Percentiles rank a stretch among this genome's conserved stretches.
Conservation (phyloP, 2,797 vertebrate species). For the Echeneis naucrates region DNA sequence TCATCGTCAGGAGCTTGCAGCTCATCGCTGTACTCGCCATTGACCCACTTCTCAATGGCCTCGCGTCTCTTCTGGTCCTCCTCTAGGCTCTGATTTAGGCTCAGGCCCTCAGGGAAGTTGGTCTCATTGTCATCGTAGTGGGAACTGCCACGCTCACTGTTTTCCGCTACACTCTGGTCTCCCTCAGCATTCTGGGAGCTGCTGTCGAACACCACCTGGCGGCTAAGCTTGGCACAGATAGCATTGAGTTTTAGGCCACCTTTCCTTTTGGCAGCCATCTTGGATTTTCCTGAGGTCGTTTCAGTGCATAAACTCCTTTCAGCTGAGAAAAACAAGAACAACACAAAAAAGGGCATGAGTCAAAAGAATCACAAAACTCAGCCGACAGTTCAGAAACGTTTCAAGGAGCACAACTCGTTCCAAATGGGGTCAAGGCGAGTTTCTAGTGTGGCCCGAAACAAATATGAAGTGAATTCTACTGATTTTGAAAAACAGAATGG, state of each 20-base stretch:
- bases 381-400: background rate
- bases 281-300: slow-evolving; percentile 96
- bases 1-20: slow-evolving; percentile 75
- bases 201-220: slow-evolving; percentile 95
- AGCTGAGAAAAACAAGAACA: slow-evolving; percentile 82
- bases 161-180: slow-evolving; percentile 84
- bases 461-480: slow-evolving; percentile 33
- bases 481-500: slow-evolving; percentile 61
- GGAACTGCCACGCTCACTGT: slow-evolving; percentile 86
- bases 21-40: slow-evolving; percentile 96
- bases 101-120: slow-evolving; percentile 86
- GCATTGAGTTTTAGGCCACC: slow-evolving; percentile 99
- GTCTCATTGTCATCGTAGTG: slow-evolving; percentile 85
- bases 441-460: slow-evolving; percentile 14
- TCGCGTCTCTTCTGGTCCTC: slow-evolving; percentile 96
- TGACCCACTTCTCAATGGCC: slow-evolving; percentile 99
- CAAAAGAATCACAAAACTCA: background rate
- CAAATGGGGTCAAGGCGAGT: background rate
- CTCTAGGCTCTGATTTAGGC: slow-evolving; percentile 88
- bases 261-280: slow-evolving; percentile 99
- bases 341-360: slow-evolving; percentile 36
- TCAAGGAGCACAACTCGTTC: slow-evolving; percentile 7
- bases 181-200: slow-evolving; percentile 87
- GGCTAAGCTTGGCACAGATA: slow-evolving; percentile 99
- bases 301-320: slow-evolving; percentile 99